Evolutionary conservation across 2,797 vertebrate genomes (phyloP).

Genomic region (Peromyscus aztecus): DNA sequence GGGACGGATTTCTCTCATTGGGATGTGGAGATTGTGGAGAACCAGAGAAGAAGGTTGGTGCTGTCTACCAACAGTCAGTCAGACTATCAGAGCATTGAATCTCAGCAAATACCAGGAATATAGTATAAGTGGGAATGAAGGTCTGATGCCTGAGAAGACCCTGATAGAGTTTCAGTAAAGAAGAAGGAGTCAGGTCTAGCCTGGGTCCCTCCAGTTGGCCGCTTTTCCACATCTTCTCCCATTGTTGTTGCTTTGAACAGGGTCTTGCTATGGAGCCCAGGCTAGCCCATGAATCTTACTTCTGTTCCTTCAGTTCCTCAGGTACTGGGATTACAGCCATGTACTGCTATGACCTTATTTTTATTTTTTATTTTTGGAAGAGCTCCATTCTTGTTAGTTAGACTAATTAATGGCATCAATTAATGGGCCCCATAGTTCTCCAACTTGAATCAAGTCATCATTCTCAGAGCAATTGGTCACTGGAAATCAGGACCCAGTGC

Average conservation of each 20-base stretch:
- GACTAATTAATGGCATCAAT: background rate
- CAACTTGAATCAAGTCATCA: background rate
- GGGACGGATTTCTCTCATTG: background rate
- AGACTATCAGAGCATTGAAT: background rate
- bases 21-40: background rate
- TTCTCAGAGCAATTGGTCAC: background rate
- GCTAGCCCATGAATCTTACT: background rate
- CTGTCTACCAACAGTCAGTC: background rate
- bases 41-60: background rate
- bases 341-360: background rate
- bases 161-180: background rate
- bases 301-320: background rate
- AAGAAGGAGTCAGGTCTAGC: background rate
- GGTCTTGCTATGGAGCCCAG: background rate
- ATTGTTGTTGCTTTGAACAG: background rate
- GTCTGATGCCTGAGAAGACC: background rate
- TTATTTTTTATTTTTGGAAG: background rate
- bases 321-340: background rate
- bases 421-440: background rate
- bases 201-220: background rate
- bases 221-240: background rate
- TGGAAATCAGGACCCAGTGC: slow-evolving; percentile 7
- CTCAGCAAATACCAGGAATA: background rate
- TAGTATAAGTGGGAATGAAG: background rate
- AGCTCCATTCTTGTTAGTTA: slow-evolving; percentile 31